Evolutionary conservation across 92 coral and sea anemone species (phyloP).

Genomic region (Zoanthus gigantus): DNA sequence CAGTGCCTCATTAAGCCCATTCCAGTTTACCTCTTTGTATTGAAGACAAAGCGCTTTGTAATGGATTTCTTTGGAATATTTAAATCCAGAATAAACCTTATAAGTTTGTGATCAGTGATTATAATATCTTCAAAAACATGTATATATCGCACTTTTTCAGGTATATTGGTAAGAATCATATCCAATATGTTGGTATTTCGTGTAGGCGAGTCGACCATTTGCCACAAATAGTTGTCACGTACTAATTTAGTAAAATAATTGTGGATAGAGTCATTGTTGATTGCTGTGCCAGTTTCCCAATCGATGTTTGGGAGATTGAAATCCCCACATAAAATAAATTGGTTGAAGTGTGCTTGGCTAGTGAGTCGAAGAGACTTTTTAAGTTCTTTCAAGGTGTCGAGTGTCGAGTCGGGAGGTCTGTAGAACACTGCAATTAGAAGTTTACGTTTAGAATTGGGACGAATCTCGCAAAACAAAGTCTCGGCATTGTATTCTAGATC

Average conservation of each 20-base stretch:
- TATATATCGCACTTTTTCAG: background rate
- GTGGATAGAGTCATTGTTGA: slow-evolving; percentile 28
- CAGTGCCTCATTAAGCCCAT: no score
- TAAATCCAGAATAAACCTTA: no score
- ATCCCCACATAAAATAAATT: slow-evolving; percentile 56
- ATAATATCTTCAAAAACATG: slow-evolving; percentile 54
- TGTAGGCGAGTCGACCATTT: slow-evolving; percentile 47
- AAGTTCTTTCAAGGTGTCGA: slow-evolving; percentile 32
- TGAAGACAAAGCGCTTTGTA: no score
- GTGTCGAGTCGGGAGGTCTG: slow-evolving; percentile 43
- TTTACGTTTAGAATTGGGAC: slow-evolving; percentile 17
- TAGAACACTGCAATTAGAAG: slow-evolving; percentile 42
- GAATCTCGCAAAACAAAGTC: slow-evolving; percentile 26
- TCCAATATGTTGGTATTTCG: background rate
- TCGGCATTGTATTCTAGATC: slow-evolving; percentile 45
- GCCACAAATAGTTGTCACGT: slow-evolving; percentile 51
- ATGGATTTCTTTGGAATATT: no score
- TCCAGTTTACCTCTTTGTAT: no score
- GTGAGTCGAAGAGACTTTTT: slow-evolving; percentile 44
- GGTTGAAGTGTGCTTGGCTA: slow-evolving; percentile 45
- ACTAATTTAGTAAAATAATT: slow-evolving; percentile 5
- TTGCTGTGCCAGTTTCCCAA: slow-evolving; percentile 55
- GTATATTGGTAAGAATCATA: slow-evolving; percentile 36
- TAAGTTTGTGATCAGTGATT: no score
- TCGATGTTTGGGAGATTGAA: slow-evolving; percentile 60